Conservation (phyloP, 2,797 vertebrate genomes). For the Labroides dimidiatus region DNA sequence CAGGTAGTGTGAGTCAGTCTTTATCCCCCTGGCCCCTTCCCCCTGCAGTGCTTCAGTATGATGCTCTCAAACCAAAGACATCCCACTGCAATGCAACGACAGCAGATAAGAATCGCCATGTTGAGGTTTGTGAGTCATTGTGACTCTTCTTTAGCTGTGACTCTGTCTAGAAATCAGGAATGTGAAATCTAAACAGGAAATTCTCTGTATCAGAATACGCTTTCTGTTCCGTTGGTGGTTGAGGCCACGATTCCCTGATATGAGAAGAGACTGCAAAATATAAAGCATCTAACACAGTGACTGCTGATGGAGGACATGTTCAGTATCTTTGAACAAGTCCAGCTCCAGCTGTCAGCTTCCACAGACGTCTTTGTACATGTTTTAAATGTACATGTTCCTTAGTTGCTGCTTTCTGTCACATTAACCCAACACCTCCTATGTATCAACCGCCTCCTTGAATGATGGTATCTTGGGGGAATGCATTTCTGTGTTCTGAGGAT, state of each 20-base stretch:
- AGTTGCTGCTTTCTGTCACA: constrained; percentile 13
- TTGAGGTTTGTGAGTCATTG: constrained; percentile 57
- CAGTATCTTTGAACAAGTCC: too few species aligned
- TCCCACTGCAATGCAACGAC: constrained; percentile 19
- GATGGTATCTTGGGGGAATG: constrained; percentile 60
- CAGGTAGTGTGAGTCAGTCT: too few species aligned
- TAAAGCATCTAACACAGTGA: background rate
- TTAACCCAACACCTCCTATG: background rate
- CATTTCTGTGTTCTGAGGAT: constrained; percentile 44
- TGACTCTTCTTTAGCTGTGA: constrained; percentile 26
- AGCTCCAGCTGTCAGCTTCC: too few species aligned
- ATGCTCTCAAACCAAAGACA: constrained; percentile 45
- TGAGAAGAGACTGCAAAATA: constrained; percentile 9
- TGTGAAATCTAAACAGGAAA: constrained; percentile 68
- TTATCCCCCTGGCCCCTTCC: too few species aligned
- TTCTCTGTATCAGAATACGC: constrained; percentile 49
- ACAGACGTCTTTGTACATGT: background rate
- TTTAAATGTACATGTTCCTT: constrained; percentile 19
- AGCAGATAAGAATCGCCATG: constrained; percentile 47
- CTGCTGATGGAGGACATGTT: too few species aligned
- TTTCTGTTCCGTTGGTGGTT: constrained; percentile 15
- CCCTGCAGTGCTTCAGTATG: constrained; percentile 18
- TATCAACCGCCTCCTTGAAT: constrained; percentile 21
- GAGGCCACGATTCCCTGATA: constrained; percentile 49
- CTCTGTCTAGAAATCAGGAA: constrained; percentile 54